Base-by-base conservation (phyloP, 2,797 vertebrate genomes). In the Setipinna tenuifilis region DNA sequence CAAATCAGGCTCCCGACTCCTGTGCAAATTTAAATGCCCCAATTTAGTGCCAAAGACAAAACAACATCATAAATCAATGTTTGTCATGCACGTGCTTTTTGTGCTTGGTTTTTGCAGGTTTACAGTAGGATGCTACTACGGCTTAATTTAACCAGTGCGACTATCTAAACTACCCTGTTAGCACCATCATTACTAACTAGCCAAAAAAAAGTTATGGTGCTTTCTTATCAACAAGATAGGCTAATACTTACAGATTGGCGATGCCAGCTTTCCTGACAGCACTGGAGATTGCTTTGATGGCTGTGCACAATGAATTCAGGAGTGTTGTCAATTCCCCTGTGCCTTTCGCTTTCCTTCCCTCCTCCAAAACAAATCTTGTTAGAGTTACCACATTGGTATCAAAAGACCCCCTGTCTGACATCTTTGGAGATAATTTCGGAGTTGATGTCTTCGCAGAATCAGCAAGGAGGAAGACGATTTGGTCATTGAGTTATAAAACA, bases 251-350 rank as follows among this genome's bases (percentile, higher is more conserved):
- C 98, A 99, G 95, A 88, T 99, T 95, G 11, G 98, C 98, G 87
- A 99, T 96, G 31, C 98, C 98, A 1, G 97, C 98, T 91, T 99
- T 99, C 83, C 98, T 96, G 92, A 98, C 98, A 0, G 97, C 97
- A 0, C 96, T 96, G 48, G 98, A 98, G 89, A 98, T 99, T 87
- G 97, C 97, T 90, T 99, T 98, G 88, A 99, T 90, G 25, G 97
- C 97, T 0, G 98, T 97, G 94, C 97, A 96, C 83, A 99, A 88
- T 0, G 97, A 93, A 90, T 97, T 98, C 10, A 99, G 96, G 86
- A 99, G 96, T 80, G 96, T 97, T 4, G 97, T 99, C 90, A 99
- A 90, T 94, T 98, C 97, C 1, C 98, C 98, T 0, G 96, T 99
- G 85, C 97, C 96, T 25, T 95, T 94, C 5, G 95, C 97, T 91